phyloP scores from a whole-genome alignment of 1,140 invertebrate genomes.

The Cepaea nemoralis region DNA sequence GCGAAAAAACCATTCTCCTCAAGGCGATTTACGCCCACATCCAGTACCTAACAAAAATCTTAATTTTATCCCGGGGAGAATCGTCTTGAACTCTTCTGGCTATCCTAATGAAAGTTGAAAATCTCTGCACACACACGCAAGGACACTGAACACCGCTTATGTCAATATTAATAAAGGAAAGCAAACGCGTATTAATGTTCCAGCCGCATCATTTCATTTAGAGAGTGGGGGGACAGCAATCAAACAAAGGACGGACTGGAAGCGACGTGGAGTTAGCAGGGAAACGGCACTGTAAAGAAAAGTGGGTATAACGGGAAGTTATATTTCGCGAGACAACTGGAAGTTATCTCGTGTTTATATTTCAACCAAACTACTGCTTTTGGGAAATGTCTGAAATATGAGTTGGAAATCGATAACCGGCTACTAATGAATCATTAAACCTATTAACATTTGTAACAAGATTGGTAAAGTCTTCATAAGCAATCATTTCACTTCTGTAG shows the following conservation, averaged over 20 bases:
- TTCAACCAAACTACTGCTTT: neutral
- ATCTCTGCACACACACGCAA: neutral
- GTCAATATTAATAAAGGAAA: conserved; percentile 19
- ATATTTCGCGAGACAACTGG: neutral
- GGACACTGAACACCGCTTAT: neutral
- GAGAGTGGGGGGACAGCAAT: neutral
- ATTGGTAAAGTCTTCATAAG: no score
- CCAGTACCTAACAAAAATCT: neutral
- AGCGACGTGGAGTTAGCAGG: neutral
- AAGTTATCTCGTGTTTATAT: neutral
- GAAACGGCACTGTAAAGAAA: neutral
- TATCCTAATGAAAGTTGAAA: conserved; percentile 10
- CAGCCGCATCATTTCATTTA: neutral
- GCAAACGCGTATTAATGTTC: conserved; percentile 12
- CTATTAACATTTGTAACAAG: neutral
- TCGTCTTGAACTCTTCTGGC: neutral
- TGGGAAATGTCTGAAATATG: neutral
- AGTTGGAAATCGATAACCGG: neutral
- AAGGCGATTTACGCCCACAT: neutral
- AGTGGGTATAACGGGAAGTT: conserved; percentile 2
- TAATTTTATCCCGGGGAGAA: neutral
- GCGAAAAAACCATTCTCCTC: neutral
- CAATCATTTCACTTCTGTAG: no score
- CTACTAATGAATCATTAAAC: neutral
- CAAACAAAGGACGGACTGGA: conserved; percentile 3